These are phyloP conservation scores for Paelopatides confundens DNA, from an alignment of 53 echinoderm and acorn worm genomes.

Conservation along the genomic window DNA sequence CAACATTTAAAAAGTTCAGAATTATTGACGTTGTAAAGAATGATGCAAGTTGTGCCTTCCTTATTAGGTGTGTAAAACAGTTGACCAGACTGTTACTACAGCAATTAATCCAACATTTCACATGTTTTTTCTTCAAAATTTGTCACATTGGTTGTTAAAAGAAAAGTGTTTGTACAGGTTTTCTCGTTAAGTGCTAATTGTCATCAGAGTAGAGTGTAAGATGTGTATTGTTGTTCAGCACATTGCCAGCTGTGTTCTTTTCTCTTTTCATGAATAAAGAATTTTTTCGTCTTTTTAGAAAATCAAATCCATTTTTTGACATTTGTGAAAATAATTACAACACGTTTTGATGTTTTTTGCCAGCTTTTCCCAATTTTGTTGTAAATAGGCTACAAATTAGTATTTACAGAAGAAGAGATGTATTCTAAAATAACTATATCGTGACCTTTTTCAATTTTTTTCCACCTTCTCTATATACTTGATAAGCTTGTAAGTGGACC, in stretches of 20 bases:
- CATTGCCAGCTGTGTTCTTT: constrained; percentile 21
- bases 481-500: constrained; percentile 22
- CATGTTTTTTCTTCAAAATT: constrained; percentile 12
- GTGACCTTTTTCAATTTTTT: constrained; percentile 26
- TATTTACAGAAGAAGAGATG: constrained; percentile 34
- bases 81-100: constrained; percentile 24
- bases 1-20: constrained; percentile 33
- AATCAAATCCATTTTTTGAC: constrained; percentile 5
- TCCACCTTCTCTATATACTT: neutral
- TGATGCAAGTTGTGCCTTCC: constrained; percentile 45
- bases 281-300: constrained; percentile 20
- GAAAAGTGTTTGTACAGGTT: constrained; percentile 23
- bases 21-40: constrained; percentile 41
- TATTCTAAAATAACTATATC: constrained; percentile 41
- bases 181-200: neutral
- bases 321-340: constrained; percentile 28
- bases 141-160: neutral
- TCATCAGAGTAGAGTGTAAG: constrained; percentile 27
- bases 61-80: constrained; percentile 34
- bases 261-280: neutral
- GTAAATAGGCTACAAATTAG: constrained; percentile 43
- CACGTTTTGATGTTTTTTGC: constrained; percentile 37
- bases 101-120: constrained; percentile 30
- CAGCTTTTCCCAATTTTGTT: constrained; percentile 40
- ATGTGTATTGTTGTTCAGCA: constrained; percentile 28